Conservation (phyloP, 2,888 invertebrate species). For the Mesopsocus fuscifrons region DNA sequence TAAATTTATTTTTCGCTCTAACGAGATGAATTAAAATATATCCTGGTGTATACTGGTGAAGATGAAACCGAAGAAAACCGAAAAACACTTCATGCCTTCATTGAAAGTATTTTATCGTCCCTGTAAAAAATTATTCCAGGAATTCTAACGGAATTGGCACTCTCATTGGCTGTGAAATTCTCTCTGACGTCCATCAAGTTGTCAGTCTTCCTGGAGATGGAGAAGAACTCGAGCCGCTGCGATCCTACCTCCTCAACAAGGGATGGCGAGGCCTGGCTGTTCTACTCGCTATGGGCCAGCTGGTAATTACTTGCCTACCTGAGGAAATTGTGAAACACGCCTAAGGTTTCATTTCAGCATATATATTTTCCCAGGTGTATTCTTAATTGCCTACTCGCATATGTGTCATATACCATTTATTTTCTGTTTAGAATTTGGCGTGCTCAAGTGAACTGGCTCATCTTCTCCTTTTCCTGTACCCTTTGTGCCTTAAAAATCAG, state of each 20-base stretch:
- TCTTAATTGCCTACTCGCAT: no score
- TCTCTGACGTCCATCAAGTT: slow-evolving; percentile 37
- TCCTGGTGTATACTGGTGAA: no score
- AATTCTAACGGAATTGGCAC: slow-evolving; percentile 38
- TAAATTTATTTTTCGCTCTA: no score
- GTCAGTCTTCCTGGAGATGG: slow-evolving; percentile 21
- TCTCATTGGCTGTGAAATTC: slow-evolving; percentile 40
- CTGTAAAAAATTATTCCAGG: no score
- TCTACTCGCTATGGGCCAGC: slow-evolving; percentile 35
- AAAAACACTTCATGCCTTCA: no score
- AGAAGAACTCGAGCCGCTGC: slow-evolving; percentile 27
- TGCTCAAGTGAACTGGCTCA: slow-evolving; percentile 40
- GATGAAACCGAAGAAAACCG: no score
- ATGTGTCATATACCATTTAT: no score
- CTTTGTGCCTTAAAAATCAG: slow-evolving; percentile 19
- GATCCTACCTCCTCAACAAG: slow-evolving; percentile 35
- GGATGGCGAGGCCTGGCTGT: slow-evolving; percentile 41
- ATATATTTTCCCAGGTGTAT: no score
- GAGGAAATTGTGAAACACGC: no score
- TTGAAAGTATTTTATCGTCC: no score
- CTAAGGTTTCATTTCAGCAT: no score
- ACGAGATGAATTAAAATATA: no score
- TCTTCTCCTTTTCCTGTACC: slow-evolving; percentile 36
- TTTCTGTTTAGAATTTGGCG: slow-evolving; percentile 38
- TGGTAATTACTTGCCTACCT: slow-evolving; percentile 26